Percentiles rank a stretch among this genome's conserved stretches.
These are phyloP conservation scores for Anabacerthia variegaticeps DNA, from an alignment of 2,797 vertebrate genomes.

Conservation along the genomic window DNA sequence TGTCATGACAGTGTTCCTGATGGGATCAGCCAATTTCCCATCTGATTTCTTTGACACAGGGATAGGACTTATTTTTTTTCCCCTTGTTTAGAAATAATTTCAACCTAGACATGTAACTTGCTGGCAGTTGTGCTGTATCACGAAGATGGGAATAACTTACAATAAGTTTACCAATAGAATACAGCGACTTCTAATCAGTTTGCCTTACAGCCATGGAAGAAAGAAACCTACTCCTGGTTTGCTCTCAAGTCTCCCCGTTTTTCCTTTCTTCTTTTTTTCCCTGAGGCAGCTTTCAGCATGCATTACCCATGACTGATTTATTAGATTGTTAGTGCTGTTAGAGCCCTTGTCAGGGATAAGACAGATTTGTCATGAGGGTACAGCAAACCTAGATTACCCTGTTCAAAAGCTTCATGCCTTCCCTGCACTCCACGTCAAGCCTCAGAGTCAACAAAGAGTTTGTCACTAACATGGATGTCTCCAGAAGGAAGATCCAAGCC, in stretches of 20 bases:
- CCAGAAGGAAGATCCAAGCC: neutral
- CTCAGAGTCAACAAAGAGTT: neutral
- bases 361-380: neutral
- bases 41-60: neutral
- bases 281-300: neutral
- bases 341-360: neutral
- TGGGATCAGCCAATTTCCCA: neutral
- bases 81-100: neutral
- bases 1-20: neutral
- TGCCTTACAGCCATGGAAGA: neutral
- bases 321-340: conserved; percentile 8
- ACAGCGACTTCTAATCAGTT: conserved; percentile 7
- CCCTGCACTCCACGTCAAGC: neutral
- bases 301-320: conserved; percentile 38
- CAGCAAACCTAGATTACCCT: neutral
- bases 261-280: neutral
- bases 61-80: neutral
- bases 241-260: neutral
- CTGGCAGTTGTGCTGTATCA: neutral
- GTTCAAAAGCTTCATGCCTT: neutral
- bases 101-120: neutral
- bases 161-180: neutral
- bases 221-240: neutral
- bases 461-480: neutral
- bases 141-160: neutral